Conservation (phyloP, 30 jellyfish, hydroid and myxozoan species). For the Catostylus mosaicus region DNA sequence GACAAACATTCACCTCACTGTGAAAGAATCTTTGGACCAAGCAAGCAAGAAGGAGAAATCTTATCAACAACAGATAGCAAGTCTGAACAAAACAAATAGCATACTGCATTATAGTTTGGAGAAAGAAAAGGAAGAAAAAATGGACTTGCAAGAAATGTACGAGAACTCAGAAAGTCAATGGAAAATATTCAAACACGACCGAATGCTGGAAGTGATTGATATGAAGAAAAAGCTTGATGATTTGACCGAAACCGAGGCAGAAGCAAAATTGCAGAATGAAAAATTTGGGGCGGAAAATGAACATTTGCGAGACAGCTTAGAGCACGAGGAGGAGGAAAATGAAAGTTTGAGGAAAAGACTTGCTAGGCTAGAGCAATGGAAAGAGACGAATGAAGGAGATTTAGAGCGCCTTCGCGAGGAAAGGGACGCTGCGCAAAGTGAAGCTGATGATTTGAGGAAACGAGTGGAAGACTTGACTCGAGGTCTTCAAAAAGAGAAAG, state of each 20-base stretch:
- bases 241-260: conserved; percentile 59
- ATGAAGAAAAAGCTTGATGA: conserved; percentile 69
- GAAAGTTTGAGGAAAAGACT: conserved; percentile 50
- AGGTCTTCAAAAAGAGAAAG: conserved; percentile 58
- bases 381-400: conserved; percentile 66
- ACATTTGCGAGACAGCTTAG: conserved; percentile 69
- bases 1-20: conserved; percentile 84
- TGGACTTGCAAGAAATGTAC: conserved; percentile 86
- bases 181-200: conserved; percentile 72
- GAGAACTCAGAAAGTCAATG: conserved; percentile 70
- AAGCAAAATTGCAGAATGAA: conserved; percentile 36
- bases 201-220: conserved; percentile 62
- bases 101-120: conserved; percentile 89
- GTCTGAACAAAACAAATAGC: conserved; percentile 71
- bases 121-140: conserved; percentile 91
- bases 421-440: conserved; percentile 63
- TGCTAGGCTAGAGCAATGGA: conserved; percentile 65
- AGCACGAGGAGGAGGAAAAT: conserved; percentile 93
- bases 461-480: conserved; percentile 68
- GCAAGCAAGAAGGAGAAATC: conserved; percentile 90
- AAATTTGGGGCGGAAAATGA: conserved; percentile 49
- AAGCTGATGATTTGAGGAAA: conserved; percentile 57
- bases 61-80: conserved; percentile 90
- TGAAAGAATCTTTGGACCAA: conserved; percentile 87
- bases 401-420: conserved; percentile 53